Evolutionary conservation across 2,888 invertebrate species (phyloP).

Genomic region (Caenorhabditis zanzibari): DNA sequence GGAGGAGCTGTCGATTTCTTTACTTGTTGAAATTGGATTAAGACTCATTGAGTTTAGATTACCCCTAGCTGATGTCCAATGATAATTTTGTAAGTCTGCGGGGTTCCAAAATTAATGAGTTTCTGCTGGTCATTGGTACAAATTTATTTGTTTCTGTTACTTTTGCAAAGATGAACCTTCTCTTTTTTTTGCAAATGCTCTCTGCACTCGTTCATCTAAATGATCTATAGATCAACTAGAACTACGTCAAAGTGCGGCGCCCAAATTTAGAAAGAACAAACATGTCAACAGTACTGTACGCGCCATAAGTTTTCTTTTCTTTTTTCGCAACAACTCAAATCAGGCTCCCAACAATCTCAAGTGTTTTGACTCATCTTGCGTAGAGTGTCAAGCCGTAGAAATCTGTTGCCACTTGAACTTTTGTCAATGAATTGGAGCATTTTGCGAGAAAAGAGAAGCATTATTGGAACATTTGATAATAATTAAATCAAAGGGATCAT

Average conservation of each 20-base stretch:
- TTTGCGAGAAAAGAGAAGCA: not conserved
- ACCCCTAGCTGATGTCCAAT: constrained; percentile 48
- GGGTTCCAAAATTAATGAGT: not conserved
- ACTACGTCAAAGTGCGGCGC: constrained; percentile 45
- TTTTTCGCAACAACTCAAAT: constrained; percentile 53
- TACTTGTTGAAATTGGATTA: not conserved
- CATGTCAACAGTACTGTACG: constrained; percentile 53
- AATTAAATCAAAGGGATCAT: constrained; percentile 57
- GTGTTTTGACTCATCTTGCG: constrained; percentile 52
- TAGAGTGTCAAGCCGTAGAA: constrained; percentile 48
- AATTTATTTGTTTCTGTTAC: not conserved
- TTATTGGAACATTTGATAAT: not conserved
- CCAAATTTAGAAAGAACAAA: constrained; percentile 60
- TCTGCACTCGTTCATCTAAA: constrained; percentile 36
- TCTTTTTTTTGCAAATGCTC: constrained; percentile 20
- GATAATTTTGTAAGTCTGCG: constrained; percentile 58
- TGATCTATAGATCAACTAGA: not conserved
- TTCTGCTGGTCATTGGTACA: not conserved
- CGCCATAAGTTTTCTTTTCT: constrained; percentile 19
- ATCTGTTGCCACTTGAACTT: constrained; percentile 56
- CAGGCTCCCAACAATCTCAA: constrained; percentile 36
- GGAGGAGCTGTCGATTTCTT: constrained; percentile 22
- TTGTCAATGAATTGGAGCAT: constrained; percentile 14
- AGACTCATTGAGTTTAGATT: constrained; percentile 6
- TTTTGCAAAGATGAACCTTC: constrained; percentile 11